Evolutionary conservation across 2,113 vertebrate genomes (phyloP).

Genomic region (Chelonoidis abingdonii): DNA sequence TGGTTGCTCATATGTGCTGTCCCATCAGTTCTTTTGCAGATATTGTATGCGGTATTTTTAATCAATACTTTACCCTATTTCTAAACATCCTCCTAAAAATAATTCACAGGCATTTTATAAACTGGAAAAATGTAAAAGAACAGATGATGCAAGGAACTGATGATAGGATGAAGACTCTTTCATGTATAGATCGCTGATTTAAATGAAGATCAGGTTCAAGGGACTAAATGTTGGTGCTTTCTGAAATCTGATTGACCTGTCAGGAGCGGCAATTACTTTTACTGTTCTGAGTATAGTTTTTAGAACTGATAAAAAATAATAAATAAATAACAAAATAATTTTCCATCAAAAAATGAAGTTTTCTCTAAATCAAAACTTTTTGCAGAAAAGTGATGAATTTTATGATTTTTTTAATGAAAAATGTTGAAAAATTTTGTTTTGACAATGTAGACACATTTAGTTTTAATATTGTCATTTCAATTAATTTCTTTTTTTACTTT

Average conservation of each 20-base stretch:
- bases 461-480: neutral
- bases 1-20: neutral
- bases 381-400: neutral
- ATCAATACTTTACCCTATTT: neutral
- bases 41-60: neutral
- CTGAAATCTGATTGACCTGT: neutral
- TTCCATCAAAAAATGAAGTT: too few species aligned
- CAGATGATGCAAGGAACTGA: neutral
- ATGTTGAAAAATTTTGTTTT: rapidly evolving
- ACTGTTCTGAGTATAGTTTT: neutral
- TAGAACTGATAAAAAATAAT: neutral
- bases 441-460: neutral
- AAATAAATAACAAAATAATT: rapidly evolving
- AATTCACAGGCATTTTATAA: neutral
- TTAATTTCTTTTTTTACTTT: neutral
- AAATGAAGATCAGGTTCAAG: too few species aligned
- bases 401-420: neutral
- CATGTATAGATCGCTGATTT: too few species aligned
- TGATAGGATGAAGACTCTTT: neutral
- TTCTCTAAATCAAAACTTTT: neutral
- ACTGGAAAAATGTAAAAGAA: neutral
- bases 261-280: neutral
- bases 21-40: neutral
- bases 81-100: neutral
- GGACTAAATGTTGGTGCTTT: neutral